Conservation (phyloP, 2,113 vertebrate genomes). For the Dendropsophus ebraccatus region DNA sequence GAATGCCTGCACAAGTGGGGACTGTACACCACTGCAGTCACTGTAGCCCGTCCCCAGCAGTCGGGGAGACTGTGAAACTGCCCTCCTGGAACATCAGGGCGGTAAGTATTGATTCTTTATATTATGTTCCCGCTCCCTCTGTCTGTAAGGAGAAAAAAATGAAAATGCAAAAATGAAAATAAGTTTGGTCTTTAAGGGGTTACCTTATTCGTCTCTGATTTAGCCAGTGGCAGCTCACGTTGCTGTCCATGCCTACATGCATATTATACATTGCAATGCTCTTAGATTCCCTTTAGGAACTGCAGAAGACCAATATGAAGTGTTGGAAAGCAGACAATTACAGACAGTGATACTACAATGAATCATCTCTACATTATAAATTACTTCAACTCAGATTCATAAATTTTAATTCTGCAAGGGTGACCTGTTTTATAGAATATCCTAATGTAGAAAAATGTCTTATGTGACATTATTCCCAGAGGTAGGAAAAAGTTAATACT, state of each 20-base stretch:
- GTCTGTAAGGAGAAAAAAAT: too few species aligned
- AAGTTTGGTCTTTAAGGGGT: too few species aligned
- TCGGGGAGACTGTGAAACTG: too few species aligned
- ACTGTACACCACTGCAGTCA: too few species aligned
- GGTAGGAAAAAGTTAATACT: constrained; percentile 6
- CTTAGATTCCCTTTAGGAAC: background rate
- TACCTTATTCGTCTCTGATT: background rate
- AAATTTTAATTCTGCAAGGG: constrained; percentile 19
- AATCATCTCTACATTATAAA: constrained; percentile 15
- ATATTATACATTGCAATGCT: background rate
- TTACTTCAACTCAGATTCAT: constrained; percentile 18
- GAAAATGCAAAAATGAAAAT: too few species aligned
- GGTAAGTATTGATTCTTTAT: too few species aligned
- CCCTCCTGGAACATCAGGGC: too few species aligned
- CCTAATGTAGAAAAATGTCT: constrained; percentile 22
- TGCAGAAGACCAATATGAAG: background rate
- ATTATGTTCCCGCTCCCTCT: too few species aligned
- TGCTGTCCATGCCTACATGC: background rate
- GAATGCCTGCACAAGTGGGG: too few species aligned
- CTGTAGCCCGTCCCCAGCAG: too few species aligned
- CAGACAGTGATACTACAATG: background rate
- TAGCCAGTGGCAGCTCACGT: background rate
- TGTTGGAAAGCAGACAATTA: background rate
- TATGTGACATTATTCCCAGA: constrained; percentile 22
- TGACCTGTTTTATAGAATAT: constrained; percentile 18